Evolutionary conservation across 2,888 invertebrate species (phyloP).

Genomic region (Spisula subtruncata): DNA sequence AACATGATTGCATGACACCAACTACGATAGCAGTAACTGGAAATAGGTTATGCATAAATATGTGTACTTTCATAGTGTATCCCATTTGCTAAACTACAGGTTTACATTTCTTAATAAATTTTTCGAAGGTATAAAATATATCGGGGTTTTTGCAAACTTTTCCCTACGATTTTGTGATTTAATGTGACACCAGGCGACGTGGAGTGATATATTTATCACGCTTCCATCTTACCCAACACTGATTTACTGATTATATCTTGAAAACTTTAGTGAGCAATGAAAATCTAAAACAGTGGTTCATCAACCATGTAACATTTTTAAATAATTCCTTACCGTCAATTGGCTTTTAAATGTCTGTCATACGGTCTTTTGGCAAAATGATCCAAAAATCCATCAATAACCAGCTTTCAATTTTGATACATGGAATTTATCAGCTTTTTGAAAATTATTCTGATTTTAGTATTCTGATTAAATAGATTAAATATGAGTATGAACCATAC

Average conservation of each 20-base stretch:
- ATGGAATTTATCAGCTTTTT: no score
- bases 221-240: not conserved
- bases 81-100: no score
- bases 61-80: no score
- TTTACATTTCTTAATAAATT: not conserved
- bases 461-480: no score
- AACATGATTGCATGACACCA: no score
- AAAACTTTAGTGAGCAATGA: not conserved
- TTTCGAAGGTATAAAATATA: not conserved
- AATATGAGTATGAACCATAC: no score
- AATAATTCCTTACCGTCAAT: not conserved
- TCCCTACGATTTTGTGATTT: not conserved
- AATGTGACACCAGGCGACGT: not conserved
- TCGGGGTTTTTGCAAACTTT: no score
- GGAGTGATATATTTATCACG: not conserved
- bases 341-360: not conserved
- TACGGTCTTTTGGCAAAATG: not conserved
- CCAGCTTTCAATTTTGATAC: no score
- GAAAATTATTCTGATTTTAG: no score
- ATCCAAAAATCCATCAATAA: no score
- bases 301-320: not conserved
- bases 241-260: constrained; percentile 8
- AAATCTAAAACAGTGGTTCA: not conserved
- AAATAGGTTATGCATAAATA: no score
- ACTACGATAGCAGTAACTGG: no score